These are phyloP conservation scores for Condylura cristata DNA, from an alignment of 2,113 vertebrate species.

Conservation along the genomic window DNA sequence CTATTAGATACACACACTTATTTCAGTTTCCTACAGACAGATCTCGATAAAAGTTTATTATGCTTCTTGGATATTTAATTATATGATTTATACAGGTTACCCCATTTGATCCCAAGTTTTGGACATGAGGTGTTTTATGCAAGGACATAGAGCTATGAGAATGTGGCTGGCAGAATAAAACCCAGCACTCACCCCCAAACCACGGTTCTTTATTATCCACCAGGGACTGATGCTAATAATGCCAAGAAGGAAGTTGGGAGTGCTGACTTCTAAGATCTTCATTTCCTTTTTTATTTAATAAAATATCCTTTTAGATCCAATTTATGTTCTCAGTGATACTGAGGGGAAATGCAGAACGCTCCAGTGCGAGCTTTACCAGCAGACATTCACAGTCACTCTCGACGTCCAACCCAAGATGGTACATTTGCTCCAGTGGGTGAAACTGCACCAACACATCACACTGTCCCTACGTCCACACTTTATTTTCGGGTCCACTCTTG, in stretches of 20 bases:
- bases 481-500: neutral
- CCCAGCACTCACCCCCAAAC: neutral
- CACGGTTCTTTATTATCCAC: neutral
- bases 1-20: neutral
- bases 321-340: neutral
- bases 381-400: neutral
- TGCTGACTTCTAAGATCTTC: neutral
- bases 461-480: neutral
- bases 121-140: neutral
- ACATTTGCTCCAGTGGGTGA: neutral
- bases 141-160: neutral
- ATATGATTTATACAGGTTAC: neutral
- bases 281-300: neutral
- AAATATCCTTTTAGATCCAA: neutral
- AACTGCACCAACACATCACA: neutral
- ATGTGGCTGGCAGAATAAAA: neutral
- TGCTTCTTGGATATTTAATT: neutral
- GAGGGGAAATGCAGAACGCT: neutral
- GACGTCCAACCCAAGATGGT: neutral
- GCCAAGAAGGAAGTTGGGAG: neutral
- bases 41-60: neutral
- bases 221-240: neutral
- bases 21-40: neutral
- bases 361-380: accelerated
- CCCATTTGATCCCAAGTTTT: neutral